phyloP scores from a whole-genome alignment of 2,797 vertebrate genomes.

The Sebastes kiyomatsui region DNA sequence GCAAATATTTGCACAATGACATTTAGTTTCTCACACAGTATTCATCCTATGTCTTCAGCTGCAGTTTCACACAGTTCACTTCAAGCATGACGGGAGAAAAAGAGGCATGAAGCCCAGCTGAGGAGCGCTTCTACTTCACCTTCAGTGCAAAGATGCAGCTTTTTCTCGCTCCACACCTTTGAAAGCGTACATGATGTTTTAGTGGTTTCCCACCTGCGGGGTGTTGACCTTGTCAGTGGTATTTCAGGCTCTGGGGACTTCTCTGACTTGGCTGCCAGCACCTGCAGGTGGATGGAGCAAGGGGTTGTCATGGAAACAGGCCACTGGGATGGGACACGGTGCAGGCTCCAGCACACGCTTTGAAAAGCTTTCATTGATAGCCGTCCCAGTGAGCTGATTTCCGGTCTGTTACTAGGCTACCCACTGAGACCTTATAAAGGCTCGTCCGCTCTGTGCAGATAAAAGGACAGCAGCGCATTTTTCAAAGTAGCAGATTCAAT shows the following conservation, averaged over 20 bases:
- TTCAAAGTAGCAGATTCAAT: conserved; percentile 37
- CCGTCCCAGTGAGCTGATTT: conserved; percentile 66
- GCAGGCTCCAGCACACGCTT: conserved; percentile 53
- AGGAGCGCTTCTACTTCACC: conserved; percentile 14
- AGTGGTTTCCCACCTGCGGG: conserved; percentile 68
- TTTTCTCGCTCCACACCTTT: conserved; percentile 51
- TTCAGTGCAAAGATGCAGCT: conserved; percentile 28
- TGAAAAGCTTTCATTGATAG: conserved; percentile 75
- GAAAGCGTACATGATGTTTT: conserved; percentile 64
- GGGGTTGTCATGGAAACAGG: conserved; percentile 83
- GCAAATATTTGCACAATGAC: not conserved
- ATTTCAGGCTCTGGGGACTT: conserved; percentile 75
- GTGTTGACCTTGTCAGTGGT: conserved; percentile 81
- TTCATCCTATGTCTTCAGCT: not conserved
- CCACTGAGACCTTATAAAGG: conserved; percentile 36
- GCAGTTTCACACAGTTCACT: not conserved
- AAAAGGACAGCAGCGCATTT: conserved; percentile 23
- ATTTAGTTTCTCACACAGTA: not conserved
- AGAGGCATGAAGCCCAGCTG: not conserved
- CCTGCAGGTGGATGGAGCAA: conserved; percentile 71
- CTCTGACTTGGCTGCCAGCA: conserved; percentile 71
- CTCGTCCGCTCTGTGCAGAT: conserved; percentile 18
- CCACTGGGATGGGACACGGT: conserved; percentile 65
- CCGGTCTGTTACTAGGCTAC: conserved; percentile 49
- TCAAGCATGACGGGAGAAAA: not conserved